Base-by-base conservation (phyloP, 2,113 vertebrate species). In the Dermatemys mawii region DNA sequence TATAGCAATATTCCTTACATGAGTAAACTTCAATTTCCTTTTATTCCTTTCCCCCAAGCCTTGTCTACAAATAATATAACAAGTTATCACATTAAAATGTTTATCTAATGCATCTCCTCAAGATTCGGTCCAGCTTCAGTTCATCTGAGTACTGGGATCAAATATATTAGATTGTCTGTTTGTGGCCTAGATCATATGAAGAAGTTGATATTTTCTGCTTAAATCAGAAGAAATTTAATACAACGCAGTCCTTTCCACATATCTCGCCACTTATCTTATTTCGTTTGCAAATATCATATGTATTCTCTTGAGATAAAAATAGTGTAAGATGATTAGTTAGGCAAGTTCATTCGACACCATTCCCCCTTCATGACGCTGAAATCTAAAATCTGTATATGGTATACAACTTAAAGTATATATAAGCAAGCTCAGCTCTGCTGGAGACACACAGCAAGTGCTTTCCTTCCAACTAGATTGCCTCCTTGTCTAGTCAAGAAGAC, bases 261-360 rank as follows among this genome's bases (percentile, higher is more conserved):
- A 97, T 96, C 89, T 94, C 87, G 86, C 90, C 79, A 54, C 95
- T 97, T 93, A 96, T 76, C 95, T 96, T 95, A 93, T 97, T 98
- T 96, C 86, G 0, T 97, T 97, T 95, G 97, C 95, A 97, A 97
- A 97, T 96, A 97, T 93, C 95, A 89, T 87, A 89, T 95, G 96
- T 96, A 96, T 96, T 97, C 95, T 97, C 94, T 95, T 48, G 84
- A 96, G 97, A 96, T 94, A 98, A 98, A 98, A 98, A 98, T 94
- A 98, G 97, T 87, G 70, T 75, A 87, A 97, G 94, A 96, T 89
- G 93, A 97, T 97, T 97, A 95, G 96, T 97, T 93, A 94, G 92
- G 90, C 93, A 95, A 89, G 94, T 96, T 97, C 94, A 94, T 93
- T 85, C 96, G 96, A 97, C 91, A 96, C 96, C 57, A 57, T 95